Evolutionary conservation across 2,888 invertebrate genomes (phyloP), one percentile per base, ranked within the genome.

Genomic region (Odontomyia ornata): DNA sequence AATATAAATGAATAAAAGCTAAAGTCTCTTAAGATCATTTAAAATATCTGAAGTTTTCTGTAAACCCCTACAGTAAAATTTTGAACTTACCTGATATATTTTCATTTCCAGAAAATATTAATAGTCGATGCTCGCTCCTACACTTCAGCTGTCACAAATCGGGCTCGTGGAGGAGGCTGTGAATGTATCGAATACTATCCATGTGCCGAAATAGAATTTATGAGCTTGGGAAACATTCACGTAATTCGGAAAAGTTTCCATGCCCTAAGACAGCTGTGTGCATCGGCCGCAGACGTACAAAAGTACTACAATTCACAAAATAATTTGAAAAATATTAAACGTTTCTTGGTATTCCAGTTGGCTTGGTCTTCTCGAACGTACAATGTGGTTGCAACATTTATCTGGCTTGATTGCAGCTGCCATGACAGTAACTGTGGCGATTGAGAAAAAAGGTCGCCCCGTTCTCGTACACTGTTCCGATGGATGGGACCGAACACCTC

Each of bases 401-500:
- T 93, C 95, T 18, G 94, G 94, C 23, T 89, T 98, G 77, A 87
- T 96, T 82, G 92, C 93, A 79, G 93, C 96, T 7, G 93, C 97
- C 23, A 89, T 92, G 81, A 92, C 92, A 9, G 93, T 95, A 46
- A 94, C 93, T 4, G 92, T 92, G 78, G 93, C 94, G 0, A 91
- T 96, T 78, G 93, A 93, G 81, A 89, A 90, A 72, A 94, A 95
- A 78, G 94, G 91, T 21, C 90, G 96, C 71, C 96, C 98, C 7
- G 98, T 97, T 76, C 89, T 99, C 79, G 97, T 99, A 11, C 99
- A 99, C 87, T 99, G 99, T 87, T 97, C 97, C 1, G 99, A 99
- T 88, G 99, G 99, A 65, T 99, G 99, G 99, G 99, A 99, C 88
- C 91, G 99, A 81, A 99, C 99, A 77, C 96, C 99, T 64, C 99